A percentile compares a stretch with the other conserved stretches of the same genome.
Evolutionary conservation across 2,113 vertebrate genomes (phyloP).

Genomic region (Marcusenius ussheri): DNA sequence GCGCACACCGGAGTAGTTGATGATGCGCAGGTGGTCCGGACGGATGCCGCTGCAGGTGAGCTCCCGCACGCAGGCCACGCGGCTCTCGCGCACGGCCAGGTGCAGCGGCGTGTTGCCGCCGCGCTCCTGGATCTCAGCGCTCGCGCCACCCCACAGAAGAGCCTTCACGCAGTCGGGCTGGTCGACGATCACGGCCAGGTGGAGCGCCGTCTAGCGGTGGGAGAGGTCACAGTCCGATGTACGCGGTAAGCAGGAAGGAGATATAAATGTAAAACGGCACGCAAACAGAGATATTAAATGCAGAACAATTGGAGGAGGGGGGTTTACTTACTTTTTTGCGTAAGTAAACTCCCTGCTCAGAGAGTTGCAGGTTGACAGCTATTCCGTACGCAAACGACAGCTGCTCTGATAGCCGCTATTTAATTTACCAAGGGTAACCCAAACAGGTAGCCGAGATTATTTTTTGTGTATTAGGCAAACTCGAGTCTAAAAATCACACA

Average conservation of each 20-base stretch:
- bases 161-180: constrained; percentile 49
- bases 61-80: constrained; percentile 43
- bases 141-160: constrained; percentile 50
- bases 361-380: neutral
- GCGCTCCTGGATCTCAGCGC: constrained; percentile 50
- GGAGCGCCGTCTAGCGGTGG: constrained; percentile 57
- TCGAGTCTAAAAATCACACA: neutral
- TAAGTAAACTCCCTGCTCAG: neutral
- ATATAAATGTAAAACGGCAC: neutral
- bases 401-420: neutral
- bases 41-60: constrained; percentile 37
- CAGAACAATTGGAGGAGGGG: neutral
- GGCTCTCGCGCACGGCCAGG: constrained; percentile 56
- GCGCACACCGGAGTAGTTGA: constrained; percentile 58
- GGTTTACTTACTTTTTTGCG: neutral
- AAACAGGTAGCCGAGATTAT: neutral
- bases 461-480: neutral
- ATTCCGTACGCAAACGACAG: neutral
- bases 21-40: constrained; percentile 49
- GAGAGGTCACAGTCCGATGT: neutral
- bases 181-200: constrained; percentile 65
- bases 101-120: constrained; percentile 65
- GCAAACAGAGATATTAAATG: neutral
- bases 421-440: neutral
- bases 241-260: neutral